Base-by-base conservation (phyloP, 2,797 vertebrate species). In the Danio albolineatus region DNA sequence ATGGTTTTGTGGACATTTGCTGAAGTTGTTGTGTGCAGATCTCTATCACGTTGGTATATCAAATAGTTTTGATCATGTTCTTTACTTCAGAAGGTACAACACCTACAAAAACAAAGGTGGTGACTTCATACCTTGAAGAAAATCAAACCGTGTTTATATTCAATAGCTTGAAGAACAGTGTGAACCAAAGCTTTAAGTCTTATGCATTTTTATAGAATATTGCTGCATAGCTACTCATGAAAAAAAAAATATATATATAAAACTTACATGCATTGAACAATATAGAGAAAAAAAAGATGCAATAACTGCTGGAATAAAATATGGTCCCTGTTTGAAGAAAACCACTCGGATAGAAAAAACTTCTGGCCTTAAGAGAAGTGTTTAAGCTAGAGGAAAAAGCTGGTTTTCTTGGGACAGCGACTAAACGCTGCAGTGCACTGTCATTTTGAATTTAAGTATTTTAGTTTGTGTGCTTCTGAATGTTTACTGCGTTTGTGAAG, bases 141-240 rank as follows among this genome's bases (percentile, higher is more conserved):
- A 88, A 88, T 76, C 57, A 41, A 53, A 84, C 80, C 56, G 43
- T 74, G 69, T 88, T 85, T 75, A 70, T 86, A 85, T 89, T 81
- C 78, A 82, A 84, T 77, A 87, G 90, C 88, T 89, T 86, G 85
- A 83, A 78, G 87, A 90, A 86, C 86, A 83, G 87, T 89, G 88
- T 90, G 93, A 94, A 96, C 95, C 95, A 98, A 96, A 96, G 95
- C 94, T 94, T 94, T 89, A 91, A 89, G 93, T 93, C 94, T 94
- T 91, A 91, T 92, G 91, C 90, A 90, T 89, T 93, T 87, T 93
- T 92, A 84, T 90, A 91, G 88, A 88, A 87, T 83, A 89, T 92
- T 90, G 89, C 92, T 92, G 89, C 83, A 88, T 86, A 78, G 76
- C 71, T 78, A 78, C 62, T 84, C 80, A 79, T 78, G n/a, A 57